phyloP scores from a whole-genome alignment of 2,113 vertebrate genomes.

The Apodemus sylvaticus region DNA sequence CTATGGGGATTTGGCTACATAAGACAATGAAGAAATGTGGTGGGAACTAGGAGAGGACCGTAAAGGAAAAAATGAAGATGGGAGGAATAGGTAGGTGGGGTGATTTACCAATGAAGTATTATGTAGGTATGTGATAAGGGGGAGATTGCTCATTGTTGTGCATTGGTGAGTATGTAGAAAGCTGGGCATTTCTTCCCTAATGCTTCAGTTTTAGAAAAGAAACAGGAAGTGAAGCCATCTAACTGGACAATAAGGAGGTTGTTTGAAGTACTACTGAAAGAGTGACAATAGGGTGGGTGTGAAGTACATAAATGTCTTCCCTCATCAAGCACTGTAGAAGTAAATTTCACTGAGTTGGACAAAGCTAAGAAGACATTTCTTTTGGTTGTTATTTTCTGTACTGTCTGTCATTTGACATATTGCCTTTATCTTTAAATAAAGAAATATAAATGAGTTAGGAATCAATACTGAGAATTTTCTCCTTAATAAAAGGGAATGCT shows the following conservation, averaged over 20 bases:
- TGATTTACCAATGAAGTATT: background rate
- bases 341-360: background rate
- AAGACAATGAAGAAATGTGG: background rate
- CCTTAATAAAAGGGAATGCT: background rate
- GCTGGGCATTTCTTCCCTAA: background rate
- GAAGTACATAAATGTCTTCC: background rate
- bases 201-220: slow-evolving; percentile 6
- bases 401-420: background rate
- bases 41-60: background rate
- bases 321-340: background rate
- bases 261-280: background rate
- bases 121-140: background rate
- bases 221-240: background rate
- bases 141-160: background rate
- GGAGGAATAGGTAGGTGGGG: background rate
- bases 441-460: background rate
- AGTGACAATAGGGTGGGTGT: background rate
- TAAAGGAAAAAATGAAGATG: background rate
- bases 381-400: background rate
- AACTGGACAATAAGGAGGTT: background rate
- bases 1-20: background rate
- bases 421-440: background rate
- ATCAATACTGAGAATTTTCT: background rate
- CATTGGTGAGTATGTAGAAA: background rate
- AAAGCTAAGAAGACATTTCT: background rate